Evolutionary conservation across 2,888 invertebrate genomes (phyloP).

Genomic region (Perizoma affinitatum): DNA sequence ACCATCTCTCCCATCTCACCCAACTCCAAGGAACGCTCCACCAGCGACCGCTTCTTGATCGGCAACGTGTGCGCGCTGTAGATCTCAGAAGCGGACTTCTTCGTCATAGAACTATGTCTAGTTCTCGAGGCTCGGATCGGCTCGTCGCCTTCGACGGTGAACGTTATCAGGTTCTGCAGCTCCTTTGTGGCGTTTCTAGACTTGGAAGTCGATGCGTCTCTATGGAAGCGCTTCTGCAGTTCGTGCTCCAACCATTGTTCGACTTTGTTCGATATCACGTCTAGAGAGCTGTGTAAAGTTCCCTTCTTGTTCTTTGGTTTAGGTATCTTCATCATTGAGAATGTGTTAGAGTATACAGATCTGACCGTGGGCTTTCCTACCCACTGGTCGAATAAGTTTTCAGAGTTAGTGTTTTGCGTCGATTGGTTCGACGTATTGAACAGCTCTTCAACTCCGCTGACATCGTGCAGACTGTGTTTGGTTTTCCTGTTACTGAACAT

Average conservation of each 20-base stretch:
- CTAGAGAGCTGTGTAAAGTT: conserved; percentile 54
- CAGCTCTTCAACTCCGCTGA: conserved; percentile 69
- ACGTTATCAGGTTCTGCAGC: conserved; percentile 55
- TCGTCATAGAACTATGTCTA: conserved; percentile 43
- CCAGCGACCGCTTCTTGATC: conserved; percentile 66
- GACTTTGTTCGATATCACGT: conserved; percentile 50
- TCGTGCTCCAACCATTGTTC: conserved; percentile 64
- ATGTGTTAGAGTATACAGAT: conserved; percentile 63
- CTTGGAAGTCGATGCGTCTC: conserved; percentile 23
- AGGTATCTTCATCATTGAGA: conserved; percentile 37
- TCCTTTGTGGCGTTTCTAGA: conserved; percentile 46
- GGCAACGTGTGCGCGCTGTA: conserved; percentile 60
- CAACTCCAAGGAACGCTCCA: conserved; percentile 6
- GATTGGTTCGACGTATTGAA: conserved; percentile 52
- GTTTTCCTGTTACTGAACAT: conserved; percentile 48
- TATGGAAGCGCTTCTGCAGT: conserved; percentile 47
- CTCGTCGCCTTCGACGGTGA: conserved; percentile 53
- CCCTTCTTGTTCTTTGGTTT: conserved; percentile 41
- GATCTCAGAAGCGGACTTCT: conserved; percentile 49
- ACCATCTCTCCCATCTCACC: conserved; percentile 6
- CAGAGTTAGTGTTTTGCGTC: conserved; percentile 40
- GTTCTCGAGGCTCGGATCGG: conserved; percentile 47
- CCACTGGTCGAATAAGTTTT: conserved; percentile 58
- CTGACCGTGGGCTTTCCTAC: conserved; percentile 57
- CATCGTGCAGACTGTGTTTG: conserved; percentile 45